Evolutionary conservation across 2,797 vertebrate species (phyloP).

Genomic region (Rhodeus uyekii): DNA sequence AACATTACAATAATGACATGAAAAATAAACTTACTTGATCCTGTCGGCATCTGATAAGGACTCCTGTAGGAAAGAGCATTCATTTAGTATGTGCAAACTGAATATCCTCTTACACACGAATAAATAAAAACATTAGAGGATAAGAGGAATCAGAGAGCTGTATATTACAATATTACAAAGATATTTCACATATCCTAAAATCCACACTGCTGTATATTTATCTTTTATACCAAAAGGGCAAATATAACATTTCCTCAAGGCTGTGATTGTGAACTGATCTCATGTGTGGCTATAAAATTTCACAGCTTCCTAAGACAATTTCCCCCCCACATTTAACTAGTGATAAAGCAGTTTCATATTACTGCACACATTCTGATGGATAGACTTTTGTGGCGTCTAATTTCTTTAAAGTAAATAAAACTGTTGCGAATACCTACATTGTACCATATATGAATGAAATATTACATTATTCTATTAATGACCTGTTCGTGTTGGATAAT

Average conservation of each 20-base stretch:
- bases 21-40: slow-evolving; percentile 85
- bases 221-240: background rate
- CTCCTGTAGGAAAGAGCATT: slow-evolving; percentile 78
- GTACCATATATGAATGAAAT: background rate
- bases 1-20: background rate
- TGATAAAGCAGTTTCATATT: background rate
- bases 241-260: background rate
- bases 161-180: background rate
- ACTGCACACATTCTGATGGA: background rate
- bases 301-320: background rate
- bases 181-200: background rate
- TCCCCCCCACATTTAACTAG: background rate
- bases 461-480: background rate
- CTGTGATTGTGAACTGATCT: background rate
- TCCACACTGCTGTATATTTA: background rate
- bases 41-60: slow-evolving; percentile 85
- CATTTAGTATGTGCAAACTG: background rate
- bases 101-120: background rate
- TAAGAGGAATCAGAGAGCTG: background rate
- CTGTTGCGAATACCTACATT: no score
- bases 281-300: background rate
- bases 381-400: background rate
- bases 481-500: background rate
- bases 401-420: background rate
- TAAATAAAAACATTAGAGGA: background rate